Base-by-base conservation (phyloP, 1,140 invertebrate genomes). In the Drosophila tsacasi region DNA sequence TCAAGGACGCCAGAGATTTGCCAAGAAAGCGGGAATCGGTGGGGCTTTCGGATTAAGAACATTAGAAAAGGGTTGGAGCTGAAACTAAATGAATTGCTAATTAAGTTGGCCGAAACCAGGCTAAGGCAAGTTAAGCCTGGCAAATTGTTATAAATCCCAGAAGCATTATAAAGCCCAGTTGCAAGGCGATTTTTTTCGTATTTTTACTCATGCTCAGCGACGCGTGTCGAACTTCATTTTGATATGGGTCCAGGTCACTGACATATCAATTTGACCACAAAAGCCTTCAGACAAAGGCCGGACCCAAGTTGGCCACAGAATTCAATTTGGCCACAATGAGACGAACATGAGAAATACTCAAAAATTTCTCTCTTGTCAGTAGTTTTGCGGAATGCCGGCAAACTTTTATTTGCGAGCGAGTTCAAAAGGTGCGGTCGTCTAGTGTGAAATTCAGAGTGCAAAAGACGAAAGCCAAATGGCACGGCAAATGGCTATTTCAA, bases 231-330 rank as follows among this genome's bases (percentile, higher is more conserved):
- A 74, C 68, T 73, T 66, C 47, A 44, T 61, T 76, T 61, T 77
- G 74, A 76, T 67, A 60, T 77, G 46, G 74, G 74, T 78, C 50
- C 58, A 57, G 74, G 55, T 78, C 64, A 69, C 64, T 61, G 75
- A 78, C 75, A 78, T 69, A 77, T 77, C 64, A 78, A 78, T 78
- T 78, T 61, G 63, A 78, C 75, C 74, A 78, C 75, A 78, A 78
- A 78, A 76, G 73, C 73, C 50, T 50, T 61, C 54, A 76, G 54
- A 76, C 73, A 67, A 67, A 60, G 71, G 55, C 71, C 67, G 17
- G n/a, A 9, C 23, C 49, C 46, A 67, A 71, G 67, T 55, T 61
- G 37, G 71, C 71, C 71, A 60, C 68, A 73, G 40, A 74, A 74
- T 74, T 74, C 71, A 74, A 74, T 74, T 74, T 74, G 30, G 30